phyloP scores from a whole-genome alignment of 2,888 invertebrate species.

The Uloborus plumipes region DNA sequence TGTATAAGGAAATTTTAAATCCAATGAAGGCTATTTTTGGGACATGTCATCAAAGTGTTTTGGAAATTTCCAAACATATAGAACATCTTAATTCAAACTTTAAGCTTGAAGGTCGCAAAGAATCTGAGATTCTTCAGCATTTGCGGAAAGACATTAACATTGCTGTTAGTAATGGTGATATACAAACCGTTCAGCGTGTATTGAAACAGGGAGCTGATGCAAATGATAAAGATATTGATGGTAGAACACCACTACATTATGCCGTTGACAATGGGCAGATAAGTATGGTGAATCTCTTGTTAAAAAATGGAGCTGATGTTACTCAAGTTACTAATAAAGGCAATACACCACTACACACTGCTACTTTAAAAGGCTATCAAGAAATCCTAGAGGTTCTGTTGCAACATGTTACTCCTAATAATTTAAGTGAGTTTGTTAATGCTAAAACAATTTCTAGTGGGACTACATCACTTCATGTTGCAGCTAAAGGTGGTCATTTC shows the following conservation, averaged over 20 bases:
- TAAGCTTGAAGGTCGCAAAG: background rate
- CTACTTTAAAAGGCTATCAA: background rate
- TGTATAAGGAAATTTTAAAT: background rate
- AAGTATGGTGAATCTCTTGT: background rate
- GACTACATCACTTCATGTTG: slow-evolving; percentile 2
- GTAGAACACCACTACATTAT: slow-evolving; percentile 2
- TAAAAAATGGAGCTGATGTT: slow-evolving; percentile 5
- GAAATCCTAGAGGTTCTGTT: background rate
- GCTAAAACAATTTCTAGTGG: slow-evolving; percentile 75
- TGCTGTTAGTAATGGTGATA: slow-evolving; percentile 14
- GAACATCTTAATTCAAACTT: background rate
- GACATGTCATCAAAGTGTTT: background rate
- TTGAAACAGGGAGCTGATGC: slow-evolving; percentile 2
- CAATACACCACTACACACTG: background rate
- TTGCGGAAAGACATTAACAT: background rate
- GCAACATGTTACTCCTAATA: slow-evolving; percentile 74
- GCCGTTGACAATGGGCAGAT: background rate
- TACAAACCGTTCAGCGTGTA: slow-evolving; percentile 5
- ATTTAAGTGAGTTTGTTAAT: slow-evolving; percentile 69
- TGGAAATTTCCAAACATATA: background rate
- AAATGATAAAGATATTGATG: slow-evolving; percentile 1
- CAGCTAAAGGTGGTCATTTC: background rate
- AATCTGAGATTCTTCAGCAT: background rate
- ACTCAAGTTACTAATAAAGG: background rate
- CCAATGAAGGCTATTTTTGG: slow-evolving; percentile 7